Evolutionary conservation across 2,113 vertebrate species (phyloP).

Genomic region (Aegithalos caudatus): DNA sequence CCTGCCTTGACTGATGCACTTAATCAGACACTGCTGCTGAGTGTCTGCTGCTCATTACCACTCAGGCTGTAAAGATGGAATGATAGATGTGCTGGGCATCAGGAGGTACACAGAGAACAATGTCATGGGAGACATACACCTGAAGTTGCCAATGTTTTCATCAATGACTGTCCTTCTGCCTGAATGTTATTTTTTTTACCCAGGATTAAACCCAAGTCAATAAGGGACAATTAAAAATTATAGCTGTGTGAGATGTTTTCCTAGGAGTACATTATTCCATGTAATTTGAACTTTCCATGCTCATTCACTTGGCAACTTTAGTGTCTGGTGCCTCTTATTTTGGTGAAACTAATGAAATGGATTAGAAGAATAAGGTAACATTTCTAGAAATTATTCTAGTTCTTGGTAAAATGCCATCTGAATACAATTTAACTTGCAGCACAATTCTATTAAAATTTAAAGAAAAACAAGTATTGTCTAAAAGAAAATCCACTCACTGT

Average conservation of each 20-base stretch:
- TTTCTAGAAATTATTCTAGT: not conserved
- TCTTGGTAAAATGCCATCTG: not conserved
- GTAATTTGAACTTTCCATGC: not conserved
- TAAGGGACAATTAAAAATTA: not conserved
- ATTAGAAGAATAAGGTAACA: not conserved
- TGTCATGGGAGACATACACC: fast-evolving
- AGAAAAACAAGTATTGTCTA: not conserved
- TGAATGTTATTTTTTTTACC: not conserved
- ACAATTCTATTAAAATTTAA: not conserved
- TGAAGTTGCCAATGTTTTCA: not conserved
- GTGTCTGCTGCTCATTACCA: not conserved
- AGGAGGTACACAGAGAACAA: not conserved
- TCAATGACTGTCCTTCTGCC: not conserved
- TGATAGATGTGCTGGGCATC: not conserved
- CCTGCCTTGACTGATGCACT: not conserved
- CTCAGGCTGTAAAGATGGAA: not conserved
- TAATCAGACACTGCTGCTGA: not conserved
- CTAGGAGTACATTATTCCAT: not conserved
- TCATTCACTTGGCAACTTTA: not conserved
- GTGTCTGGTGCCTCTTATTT: not conserved
- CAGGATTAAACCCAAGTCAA: not conserved
- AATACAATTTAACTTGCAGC: not conserved
- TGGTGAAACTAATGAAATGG: not conserved
- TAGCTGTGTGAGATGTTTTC: not conserved
- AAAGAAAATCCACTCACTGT: not conserved